These are phyloP conservation scores for Acleris laterana DNA, from an alignment of 2,888 invertebrate species.

Conservation along the genomic window DNA sequence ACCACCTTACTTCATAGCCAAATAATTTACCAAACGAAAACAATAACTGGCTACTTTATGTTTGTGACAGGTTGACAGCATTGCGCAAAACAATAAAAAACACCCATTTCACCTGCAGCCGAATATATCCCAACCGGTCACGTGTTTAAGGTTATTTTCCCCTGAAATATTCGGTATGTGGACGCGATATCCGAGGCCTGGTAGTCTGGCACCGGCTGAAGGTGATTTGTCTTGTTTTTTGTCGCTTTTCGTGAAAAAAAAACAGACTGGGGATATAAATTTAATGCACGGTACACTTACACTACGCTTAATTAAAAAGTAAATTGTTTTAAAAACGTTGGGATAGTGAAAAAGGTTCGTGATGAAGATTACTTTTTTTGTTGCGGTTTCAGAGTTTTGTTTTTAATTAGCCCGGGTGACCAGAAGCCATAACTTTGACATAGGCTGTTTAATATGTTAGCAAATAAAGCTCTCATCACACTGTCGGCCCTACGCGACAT, in stretches of 20 bases:
- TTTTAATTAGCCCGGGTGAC: too few species aligned
- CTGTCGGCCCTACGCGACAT: too few species aligned
- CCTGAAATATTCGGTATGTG: not conserved
- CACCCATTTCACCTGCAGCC: not conserved
- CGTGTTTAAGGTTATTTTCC: slow-evolving; percentile 6
- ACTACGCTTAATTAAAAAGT: slow-evolving; percentile 21
- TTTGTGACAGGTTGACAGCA: slow-evolving; percentile 30
- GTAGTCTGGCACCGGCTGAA: slow-evolving; percentile 24
- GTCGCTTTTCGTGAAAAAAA: slow-evolving; percentile 13
- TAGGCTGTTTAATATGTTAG: too few species aligned
- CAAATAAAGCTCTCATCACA: too few species aligned
- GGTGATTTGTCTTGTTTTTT: slow-evolving; percentile 33
- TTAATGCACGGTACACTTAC: slow-evolving; percentile 19
- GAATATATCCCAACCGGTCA: slow-evolving; percentile 5
- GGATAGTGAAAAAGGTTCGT: not conserved
- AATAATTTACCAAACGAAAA: slow-evolving; percentile 28
- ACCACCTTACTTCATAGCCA: not conserved
- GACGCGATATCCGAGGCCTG: not conserved
- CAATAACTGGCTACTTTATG: slow-evolving; percentile 29
- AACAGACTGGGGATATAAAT: slow-evolving; percentile 27
- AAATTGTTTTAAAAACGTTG: slow-evolving; percentile 2
- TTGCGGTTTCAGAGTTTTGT: too few species aligned
- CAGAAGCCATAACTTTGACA: too few species aligned
- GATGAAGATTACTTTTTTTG: too few species aligned
- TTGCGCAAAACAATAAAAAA: slow-evolving; percentile 24